Evolutionary conservation across 37 sponge, comb jelly and placozoan genomes (phyloP), one percentile per base, ranked within the genome.

Genomic region (Aplysina aerophoba): DNA sequence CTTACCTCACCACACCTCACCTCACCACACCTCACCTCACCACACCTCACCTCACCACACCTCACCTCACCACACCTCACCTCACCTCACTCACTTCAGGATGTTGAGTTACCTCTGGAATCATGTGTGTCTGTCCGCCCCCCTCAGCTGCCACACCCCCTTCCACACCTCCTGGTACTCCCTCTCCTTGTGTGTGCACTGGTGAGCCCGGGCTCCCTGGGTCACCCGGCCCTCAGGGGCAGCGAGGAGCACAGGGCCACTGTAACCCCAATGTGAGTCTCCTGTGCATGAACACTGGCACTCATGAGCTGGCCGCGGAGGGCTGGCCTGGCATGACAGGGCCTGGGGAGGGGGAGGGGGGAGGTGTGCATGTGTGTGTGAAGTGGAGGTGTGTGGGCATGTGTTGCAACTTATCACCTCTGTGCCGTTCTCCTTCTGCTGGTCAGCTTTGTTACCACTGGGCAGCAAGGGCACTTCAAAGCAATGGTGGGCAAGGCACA

Each of bases 211-310:
- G 71, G 0, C 33, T 30, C 28, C 13, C 25, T 21, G 78, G 78
- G 8, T 25, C 78, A 19, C 44, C 78, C 17, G 78, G 78, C 40
- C 53, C 53, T 4, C 53, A 53, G 6, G 78, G 78, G 53, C 38
- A 5, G n/a, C 4, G 78, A 1, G 78, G 78, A 39, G 24, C 37
- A 2, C 39, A 21, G 4, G 78, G 78, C 22, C 24, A 40, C 4
- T 75, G 78, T 75, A 54, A 75, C 40, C 78, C 78, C 37, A 75
- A 40, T 40, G 78, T 75, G 21, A 75, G 78, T 62, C 4, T 41
- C 33, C 11, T 0, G 50, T 22, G 20, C 16, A 25, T 44, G 3
- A 8, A n/a, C n/a, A n/a, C n/a, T n/a, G n/a, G n/a, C n/a, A n/a
- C n/a, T n/a, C n/a, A n/a, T n/a, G n/a, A n/a, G n/a, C n/a, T n/a